Conservation (phyloP, 2,113 vertebrate genomes). For the Apodemus speciosus region DNA sequence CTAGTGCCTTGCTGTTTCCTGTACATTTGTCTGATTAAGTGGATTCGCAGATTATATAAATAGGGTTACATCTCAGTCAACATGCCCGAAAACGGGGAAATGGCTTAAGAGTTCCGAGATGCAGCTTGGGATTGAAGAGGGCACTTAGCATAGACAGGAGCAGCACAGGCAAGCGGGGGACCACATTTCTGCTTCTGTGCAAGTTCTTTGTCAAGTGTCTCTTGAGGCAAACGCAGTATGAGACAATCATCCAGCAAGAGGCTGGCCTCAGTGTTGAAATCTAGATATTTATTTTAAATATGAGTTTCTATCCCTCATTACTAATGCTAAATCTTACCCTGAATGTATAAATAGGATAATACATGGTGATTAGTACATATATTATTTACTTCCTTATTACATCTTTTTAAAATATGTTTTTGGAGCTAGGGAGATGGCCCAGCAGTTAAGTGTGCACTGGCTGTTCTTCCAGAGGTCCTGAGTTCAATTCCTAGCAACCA, state of each 20-base stretch:
- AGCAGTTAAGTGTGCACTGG: too few relatives aligned
- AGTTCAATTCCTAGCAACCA: too few relatives aligned
- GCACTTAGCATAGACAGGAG: background rate
- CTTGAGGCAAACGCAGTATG: background rate
- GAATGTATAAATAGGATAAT: background rate
- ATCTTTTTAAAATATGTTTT: constrained; percentile 20
- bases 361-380: background rate
- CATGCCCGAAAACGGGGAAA: background rate
- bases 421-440: too few relatives aligned
- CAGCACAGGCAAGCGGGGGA: background rate
- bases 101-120: background rate
- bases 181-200: background rate
- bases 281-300: constrained; percentile 44
- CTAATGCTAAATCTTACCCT: constrained; percentile 12
- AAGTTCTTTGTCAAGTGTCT: background rate
- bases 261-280: background rate
- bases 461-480: too few relatives aligned
- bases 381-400: constrained; percentile 33
- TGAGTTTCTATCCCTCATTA: background rate
- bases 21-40: background rate
- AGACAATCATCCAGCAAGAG: background rate
- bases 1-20: background rate
- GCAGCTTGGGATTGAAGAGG: background rate
- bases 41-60: background rate
- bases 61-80: background rate